Percentiles rank a stretch among this genome's conserved stretches.
phyloP scores from a whole-genome alignment of 2,797 vertebrate genomes.

The Alcedo quadribrachys region DNA sequence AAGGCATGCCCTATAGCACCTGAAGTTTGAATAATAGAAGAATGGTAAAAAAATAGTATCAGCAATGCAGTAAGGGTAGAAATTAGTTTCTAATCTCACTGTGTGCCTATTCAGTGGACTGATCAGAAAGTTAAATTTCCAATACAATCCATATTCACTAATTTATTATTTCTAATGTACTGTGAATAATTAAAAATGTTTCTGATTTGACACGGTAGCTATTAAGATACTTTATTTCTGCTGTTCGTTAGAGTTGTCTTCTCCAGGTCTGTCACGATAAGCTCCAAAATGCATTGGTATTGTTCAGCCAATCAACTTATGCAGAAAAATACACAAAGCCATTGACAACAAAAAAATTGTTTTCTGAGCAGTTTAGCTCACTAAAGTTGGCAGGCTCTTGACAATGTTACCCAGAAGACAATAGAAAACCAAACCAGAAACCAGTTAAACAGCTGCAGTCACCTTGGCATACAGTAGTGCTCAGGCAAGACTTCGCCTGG shows the following conservation, averaged over 20 bases:
- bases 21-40: constrained; percentile 50
- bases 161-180: background rate
- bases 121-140: background rate
- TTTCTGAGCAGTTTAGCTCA: constrained; percentile 46
- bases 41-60: background rate
- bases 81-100: background rate
- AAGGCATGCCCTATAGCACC: background rate
- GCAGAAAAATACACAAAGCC: constrained; percentile 21
- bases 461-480: background rate
- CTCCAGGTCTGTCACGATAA: background rate
- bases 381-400: constrained; percentile 15
- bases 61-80: background rate
- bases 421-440: background rate
- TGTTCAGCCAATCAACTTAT: constrained; percentile 31
- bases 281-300: background rate
- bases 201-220: background rate
- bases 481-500: background rate
- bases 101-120: background rate
- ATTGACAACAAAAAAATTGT: background rate
- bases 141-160: background rate
- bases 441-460: background rate
- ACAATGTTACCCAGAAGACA: constrained; percentile 1
- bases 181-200: background rate
- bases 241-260: background rate
- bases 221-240: background rate